phyloP scores from a whole-genome alignment of 2,888 invertebrate species.

The Scelioninae gen. 2 region DNA sequence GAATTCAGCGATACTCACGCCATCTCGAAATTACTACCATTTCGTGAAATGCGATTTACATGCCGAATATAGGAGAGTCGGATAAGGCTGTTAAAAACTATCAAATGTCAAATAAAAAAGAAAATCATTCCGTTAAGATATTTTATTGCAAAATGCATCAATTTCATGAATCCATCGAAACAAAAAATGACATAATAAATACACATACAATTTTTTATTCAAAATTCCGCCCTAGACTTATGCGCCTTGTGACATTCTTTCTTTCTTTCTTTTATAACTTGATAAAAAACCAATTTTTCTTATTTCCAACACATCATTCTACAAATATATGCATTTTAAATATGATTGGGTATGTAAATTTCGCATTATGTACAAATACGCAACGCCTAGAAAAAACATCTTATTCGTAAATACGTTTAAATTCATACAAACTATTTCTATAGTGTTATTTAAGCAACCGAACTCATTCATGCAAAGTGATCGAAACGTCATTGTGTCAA shows the following conservation, averaged over 20 bases:
- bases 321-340: constrained; percentile 58
- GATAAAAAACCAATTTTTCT: constrained; percentile 41
- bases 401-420: constrained; percentile 48
- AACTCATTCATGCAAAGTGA: constrained; percentile 43
- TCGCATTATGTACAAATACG: constrained; percentile 61
- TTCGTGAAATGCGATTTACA: too few relatives aligned
- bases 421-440: constrained; percentile 44
- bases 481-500: neutral
- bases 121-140: too few relatives aligned
- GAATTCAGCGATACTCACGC: too few relatives aligned
- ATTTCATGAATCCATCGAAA: constrained; percentile 44
- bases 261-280: constrained; percentile 12
- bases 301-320: constrained; percentile 33
- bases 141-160: too few relatives aligned
- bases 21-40: too few relatives aligned
- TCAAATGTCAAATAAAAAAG: too few relatives aligned
- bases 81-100: too few relatives aligned
- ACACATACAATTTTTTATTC: neutral
- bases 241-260: constrained; percentile 11
- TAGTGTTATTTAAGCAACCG: constrained; percentile 40
- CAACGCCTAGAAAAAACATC: constrained; percentile 48
- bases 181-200: neutral
- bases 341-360: constrained; percentile 55
- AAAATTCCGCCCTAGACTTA: neutral
- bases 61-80: too few relatives aligned